Evolutionary conservation across 2,113 vertebrate genomes (phyloP).

Genomic region (Cepphus grylle): DNA sequence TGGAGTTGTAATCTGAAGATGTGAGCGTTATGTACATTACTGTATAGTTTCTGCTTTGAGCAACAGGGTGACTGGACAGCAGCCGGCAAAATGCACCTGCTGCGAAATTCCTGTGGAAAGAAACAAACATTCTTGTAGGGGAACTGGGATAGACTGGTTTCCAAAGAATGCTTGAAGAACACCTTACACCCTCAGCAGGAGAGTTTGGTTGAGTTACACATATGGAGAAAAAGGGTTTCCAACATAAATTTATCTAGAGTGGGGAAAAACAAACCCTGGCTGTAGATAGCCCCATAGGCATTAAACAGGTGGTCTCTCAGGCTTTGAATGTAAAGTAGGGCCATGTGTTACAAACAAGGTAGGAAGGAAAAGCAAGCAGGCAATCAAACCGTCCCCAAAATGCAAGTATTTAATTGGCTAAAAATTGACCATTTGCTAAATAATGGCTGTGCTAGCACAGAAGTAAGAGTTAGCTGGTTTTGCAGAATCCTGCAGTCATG

Average conservation of each 20-base stretch:
- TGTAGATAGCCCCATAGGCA: not conserved
- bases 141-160: slow-evolving; percentile 7
- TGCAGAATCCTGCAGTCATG: not conserved
- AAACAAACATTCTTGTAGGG: not conserved
- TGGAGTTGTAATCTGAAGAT: not conserved
- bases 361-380: not conserved
- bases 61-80: not conserved
- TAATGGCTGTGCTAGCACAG: not conserved
- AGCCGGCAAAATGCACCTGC: not conserved
- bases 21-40: not conserved
- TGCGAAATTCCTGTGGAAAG: not conserved
- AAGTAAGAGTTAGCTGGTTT: not conserved
- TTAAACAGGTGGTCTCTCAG: not conserved
- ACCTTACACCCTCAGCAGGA: not conserved
- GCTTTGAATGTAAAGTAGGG: not conserved
- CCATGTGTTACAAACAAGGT: not conserved
- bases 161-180: not conserved
- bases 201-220: not conserved
- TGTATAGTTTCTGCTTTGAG: not conserved
- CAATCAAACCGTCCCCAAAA: not conserved
- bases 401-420: not conserved
- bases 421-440: not conserved
- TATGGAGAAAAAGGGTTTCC: not conserved
- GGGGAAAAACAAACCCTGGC: not conserved
- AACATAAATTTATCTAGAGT: not conserved